A percentile compares a stretch with the other conserved stretches of the same genome.
Evolutionary conservation across 2,888 invertebrate genomes (phyloP).

Genomic region (Protodeltote pygarga): DNA sequence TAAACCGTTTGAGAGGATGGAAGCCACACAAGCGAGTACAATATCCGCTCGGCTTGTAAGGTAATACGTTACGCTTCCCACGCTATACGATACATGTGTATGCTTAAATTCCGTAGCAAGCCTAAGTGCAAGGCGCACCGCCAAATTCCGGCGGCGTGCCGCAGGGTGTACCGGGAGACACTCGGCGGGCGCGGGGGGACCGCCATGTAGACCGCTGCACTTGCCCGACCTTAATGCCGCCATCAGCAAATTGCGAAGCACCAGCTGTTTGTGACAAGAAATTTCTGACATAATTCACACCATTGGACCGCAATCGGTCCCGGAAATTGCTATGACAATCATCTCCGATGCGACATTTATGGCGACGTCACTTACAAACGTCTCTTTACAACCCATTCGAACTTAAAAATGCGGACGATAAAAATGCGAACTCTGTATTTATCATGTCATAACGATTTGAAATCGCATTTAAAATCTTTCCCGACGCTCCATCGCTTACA

Average conservation of each 20-base stretch:
- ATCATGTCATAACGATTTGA: conserved; percentile 57
- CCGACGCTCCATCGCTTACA: conserved; percentile 50
- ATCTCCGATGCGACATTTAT: conserved; percentile 58
- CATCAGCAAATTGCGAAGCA: conserved; percentile 86
- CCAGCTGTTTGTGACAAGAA: conserved; percentile 82
- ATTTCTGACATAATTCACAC: conserved; percentile 76
- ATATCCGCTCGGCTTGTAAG: conserved; percentile 48
- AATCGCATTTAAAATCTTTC: conserved; percentile 57
- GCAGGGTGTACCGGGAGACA: conserved; percentile 61
- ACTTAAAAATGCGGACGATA: conserved; percentile 39
- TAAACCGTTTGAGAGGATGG: conserved; percentile 35
- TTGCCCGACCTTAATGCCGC: conserved; percentile 80
- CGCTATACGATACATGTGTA: conserved; percentile 54
- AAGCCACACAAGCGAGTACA: conserved; percentile 32
- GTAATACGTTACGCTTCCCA: conserved; percentile 58
- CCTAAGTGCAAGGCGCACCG: conserved; percentile 78
- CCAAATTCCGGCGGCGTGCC: conserved; percentile 81
- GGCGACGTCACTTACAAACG: conserved; percentile 37
- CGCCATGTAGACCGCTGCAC: conserved; percentile 74
- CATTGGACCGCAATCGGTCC: conserved; percentile 69
- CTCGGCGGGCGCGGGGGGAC: conserved; percentile 35
- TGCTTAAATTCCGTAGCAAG: conserved; percentile 64
- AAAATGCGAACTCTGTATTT: conserved; percentile 51
- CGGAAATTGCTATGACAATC: conserved; percentile 69
- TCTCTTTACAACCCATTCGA: conserved; percentile 31